Base-by-base conservation (phyloP, 2,113 vertebrate species). In the Morone saxatilis region DNA sequence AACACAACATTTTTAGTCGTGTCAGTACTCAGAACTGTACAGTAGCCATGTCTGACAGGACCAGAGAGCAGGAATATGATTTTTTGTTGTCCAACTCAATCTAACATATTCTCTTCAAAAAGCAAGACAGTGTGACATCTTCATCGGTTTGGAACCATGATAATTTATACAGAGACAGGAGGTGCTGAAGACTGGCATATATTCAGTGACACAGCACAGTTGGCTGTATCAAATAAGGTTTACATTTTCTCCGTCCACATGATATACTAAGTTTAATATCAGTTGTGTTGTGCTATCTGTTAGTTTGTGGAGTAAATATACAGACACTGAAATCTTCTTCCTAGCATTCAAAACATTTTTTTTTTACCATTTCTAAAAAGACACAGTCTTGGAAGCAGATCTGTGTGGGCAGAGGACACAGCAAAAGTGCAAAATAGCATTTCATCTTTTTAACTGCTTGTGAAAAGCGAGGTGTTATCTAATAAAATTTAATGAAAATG, bases 401-500 rank as follows among this genome's bases (percentile, higher is more conserved):
- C 56, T 76, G 81, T 80, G 78, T 86, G 87, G 86, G 83, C 59
- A 85, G 86, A 74, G 79, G 62, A 85, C 69, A 87, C 56, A 54
- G 81, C 63, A 66, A 77, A 88, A 86, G 88, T 88, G 85, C 89
- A 91, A 91, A 88, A 86, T 41, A 85, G 71, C 81, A 85, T 89
- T 88, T 91, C 81, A 89, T 91, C 78, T 88, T 79, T 87, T 79
- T 68, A 87, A 91, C 79, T 82, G 87, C 81, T 77, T 60, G 73
- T 81, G 86, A 90, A 91, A 93, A 88, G 75, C 6, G 70, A 78
- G 83, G 78, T 72, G 88, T 87, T 93, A 84, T 90, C 89, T 90
- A 92, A 91, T 90, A 87, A 93, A 91, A 92, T 90, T 83, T 91
- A 90, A 93, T 94, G 86, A 93, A 94, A 94, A 92, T 88, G 87